Conservation (phyloP, 1,140 invertebrate species). For the Bombus confusus region DNA sequence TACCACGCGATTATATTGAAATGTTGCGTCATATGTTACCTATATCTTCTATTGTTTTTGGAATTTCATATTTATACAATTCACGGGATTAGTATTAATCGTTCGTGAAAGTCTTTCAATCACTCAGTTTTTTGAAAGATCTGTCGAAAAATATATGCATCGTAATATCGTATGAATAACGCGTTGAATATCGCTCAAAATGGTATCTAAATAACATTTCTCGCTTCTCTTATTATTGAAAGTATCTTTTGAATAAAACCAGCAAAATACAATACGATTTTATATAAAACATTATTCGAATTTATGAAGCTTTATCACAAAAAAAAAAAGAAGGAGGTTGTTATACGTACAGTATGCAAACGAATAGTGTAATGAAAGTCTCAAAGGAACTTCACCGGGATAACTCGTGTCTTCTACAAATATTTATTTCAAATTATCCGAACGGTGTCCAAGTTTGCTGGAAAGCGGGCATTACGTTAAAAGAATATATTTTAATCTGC, state of each 20-base stretch:
- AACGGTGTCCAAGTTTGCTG: background rate
- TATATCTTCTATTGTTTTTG: background rate
- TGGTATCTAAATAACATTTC: background rate
- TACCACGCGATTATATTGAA: background rate
- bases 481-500: conserved; percentile 34
- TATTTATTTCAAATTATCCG: conserved; percentile 25
- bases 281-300: background rate
- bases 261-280: too few relatives aligned
- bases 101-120: background rate
- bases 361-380: background rate
- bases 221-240: background rate
- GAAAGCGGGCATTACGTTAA: conserved; percentile 3
- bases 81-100: background rate
- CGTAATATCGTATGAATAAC: too few relatives aligned
- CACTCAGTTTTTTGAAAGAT: background rate
- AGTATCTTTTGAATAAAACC: background rate
- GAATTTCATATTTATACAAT: background rate
- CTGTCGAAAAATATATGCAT: background rate
- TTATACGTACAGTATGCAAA: background rate
- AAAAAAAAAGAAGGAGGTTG: background rate
- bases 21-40: background rate
- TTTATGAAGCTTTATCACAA: background rate
- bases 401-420: background rate
- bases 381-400: background rate
- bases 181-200: background rate